phyloP scores from a whole-genome alignment of 64 coral and sea anemone genomes.

The Platygyra sinensis region DNA sequence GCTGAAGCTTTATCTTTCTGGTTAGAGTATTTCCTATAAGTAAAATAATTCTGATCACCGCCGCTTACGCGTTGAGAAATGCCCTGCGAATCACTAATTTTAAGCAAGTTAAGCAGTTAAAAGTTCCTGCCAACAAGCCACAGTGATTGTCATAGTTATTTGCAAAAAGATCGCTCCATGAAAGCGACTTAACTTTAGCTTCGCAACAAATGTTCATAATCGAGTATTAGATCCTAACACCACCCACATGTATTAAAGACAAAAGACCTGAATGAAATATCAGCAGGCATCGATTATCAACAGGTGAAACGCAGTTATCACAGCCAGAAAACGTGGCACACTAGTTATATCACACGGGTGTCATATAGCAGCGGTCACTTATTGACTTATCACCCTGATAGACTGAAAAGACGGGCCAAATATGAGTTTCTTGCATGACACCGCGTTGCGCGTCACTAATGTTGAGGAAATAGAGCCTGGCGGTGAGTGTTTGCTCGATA shows the following conservation, averaged over 20 bases:
- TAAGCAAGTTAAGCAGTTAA: too few species aligned
- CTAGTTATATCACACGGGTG: not conserved
- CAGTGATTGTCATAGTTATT: too few species aligned
- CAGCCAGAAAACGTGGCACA: not conserved
- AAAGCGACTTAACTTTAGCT: too few species aligned
- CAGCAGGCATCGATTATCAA: not conserved
- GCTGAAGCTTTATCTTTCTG: too few species aligned
- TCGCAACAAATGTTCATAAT: too few species aligned
- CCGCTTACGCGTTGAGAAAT: too few species aligned
- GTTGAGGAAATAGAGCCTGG: not conserved
- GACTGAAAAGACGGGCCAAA: not conserved
- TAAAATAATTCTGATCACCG: too few species aligned
- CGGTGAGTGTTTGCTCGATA: not conserved
- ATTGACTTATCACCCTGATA: constrained; percentile 1
- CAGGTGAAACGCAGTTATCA: constrained; percentile 2
- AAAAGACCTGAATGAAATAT: not conserved
- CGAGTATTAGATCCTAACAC: too few species aligned
- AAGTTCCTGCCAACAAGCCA: too few species aligned
- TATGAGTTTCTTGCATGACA: not conserved
- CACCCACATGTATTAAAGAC: not conserved
- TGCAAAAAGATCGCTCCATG: too few species aligned
- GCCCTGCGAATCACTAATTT: too few species aligned
- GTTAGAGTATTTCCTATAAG: too few species aligned
- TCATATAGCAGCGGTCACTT: not conserved
- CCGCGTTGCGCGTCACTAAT: not conserved